Evolutionary conservation across 2,113 vertebrate genomes (phyloP).

Genomic region (Sinocyclocheilus rhinocerous): DNA sequence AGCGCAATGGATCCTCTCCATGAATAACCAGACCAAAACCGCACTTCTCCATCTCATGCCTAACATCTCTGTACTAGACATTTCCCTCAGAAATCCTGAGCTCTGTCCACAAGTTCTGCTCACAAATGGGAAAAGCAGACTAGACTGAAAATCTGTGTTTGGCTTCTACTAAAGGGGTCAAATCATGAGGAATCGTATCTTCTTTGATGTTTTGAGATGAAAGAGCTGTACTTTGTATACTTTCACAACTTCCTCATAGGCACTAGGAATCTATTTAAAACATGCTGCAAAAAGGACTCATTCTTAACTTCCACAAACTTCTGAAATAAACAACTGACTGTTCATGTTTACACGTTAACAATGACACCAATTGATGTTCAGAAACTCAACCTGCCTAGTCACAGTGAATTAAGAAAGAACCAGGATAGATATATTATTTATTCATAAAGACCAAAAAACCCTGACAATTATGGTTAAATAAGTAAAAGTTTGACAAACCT

Average conservation of each 20-base stretch:
- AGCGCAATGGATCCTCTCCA: conserved; percentile 73
- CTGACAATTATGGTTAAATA: background rate
- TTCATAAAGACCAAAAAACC: background rate
- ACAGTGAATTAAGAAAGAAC: background rate
- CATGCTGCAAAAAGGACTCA: background rate
- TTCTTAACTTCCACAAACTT: background rate
- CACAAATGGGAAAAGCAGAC: background rate
- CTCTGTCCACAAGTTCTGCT: background rate
- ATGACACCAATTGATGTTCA: background rate
- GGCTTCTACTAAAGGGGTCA: background rate
- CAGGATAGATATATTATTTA: background rate
- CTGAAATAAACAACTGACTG: background rate
- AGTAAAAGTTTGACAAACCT: background rate
- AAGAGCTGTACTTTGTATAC: background rate
- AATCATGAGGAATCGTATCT: background rate
- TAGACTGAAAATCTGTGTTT: background rate
- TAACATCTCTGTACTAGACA: background rate
- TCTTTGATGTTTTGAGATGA: background rate
- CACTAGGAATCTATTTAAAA: background rate
- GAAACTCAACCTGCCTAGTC: too few relatives aligned
- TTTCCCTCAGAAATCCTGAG: background rate
- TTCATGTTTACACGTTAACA: background rate
- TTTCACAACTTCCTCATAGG: background rate
- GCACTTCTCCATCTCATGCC: background rate
- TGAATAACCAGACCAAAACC: conserved; percentile 66